Evolutionary conservation across 2,113 vertebrate species (phyloP).

Genomic region (Burhinus oedicnemus): DNA sequence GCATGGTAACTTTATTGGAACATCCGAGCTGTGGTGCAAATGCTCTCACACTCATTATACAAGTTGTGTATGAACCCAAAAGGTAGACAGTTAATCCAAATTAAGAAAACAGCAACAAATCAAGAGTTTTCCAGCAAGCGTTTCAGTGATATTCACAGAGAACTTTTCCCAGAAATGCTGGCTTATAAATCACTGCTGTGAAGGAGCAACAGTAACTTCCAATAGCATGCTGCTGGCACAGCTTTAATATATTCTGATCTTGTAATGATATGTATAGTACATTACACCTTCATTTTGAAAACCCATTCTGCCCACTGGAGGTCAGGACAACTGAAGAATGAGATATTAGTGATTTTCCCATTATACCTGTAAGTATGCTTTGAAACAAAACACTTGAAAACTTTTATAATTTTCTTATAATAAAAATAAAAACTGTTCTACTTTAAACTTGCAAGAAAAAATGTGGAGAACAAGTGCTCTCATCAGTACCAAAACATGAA

Average conservation of each 20-base stretch:
- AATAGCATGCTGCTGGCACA: not conserved
- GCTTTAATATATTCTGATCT: not conserved
- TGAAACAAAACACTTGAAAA: not conserved
- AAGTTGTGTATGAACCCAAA: not conserved
- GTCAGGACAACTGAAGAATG: not conserved
- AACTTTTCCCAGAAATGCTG: conserved; percentile 33
- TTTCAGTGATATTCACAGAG: not conserved
- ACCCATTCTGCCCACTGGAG: not conserved
- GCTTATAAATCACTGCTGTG: not conserved
- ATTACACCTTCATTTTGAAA: conserved; percentile 3
- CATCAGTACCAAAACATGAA: not conserved
- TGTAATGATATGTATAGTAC: not conserved
- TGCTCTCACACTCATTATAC: not conserved
- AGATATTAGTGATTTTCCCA: not conserved
- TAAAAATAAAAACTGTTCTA: not conserved
- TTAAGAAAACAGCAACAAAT: not conserved
- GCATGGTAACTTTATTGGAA: not conserved
- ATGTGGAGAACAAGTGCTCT: not conserved
- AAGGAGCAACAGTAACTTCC: not conserved
- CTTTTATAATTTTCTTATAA: not conserved
- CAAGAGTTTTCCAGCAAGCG: not conserved
- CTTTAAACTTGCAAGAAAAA: not conserved
- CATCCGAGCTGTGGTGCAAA: accelerated
- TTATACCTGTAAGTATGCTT: not conserved
- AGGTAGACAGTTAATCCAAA: not conserved